Evolutionary conservation across 2,888 invertebrate genomes (phyloP), one percentile per base, ranked within the genome.

Genomic region (Alentia gelatinosa): DNA sequence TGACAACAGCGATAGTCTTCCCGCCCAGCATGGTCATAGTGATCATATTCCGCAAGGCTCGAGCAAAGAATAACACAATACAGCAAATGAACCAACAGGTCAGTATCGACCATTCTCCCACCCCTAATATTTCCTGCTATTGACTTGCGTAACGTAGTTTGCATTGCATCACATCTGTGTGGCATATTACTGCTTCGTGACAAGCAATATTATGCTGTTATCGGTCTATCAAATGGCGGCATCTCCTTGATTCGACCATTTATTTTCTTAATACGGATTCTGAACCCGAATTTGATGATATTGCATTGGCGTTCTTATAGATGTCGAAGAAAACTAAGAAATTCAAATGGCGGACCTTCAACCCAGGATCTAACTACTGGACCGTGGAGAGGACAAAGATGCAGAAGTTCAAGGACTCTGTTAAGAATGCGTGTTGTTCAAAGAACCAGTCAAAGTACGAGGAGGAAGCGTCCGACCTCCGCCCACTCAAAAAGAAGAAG

Each of bases 1-100:
- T 94, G 30, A 95, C 95, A 79, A 96, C 96, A 3, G 90, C 94
- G 90, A 95, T 96, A 84, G 96, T 96, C 30, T 95, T 96, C 92
- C 96, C 96, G 9, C 95, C 95, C 56, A 95, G 94, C 92, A 94
- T 96, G 91, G 91, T 95, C 79, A 93, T 96, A 91, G 94, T 96
- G 37, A 95, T 95, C 35, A 94, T 96, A 88, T 96, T 96, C 94
- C 93, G 95, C 37, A 94, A 95, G 90, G 92, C 90, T 40, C 93
- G 94, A 35, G 94, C 93, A 39, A 95, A 95, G 92, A 94, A 94
- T 91, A 95, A 95, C 92, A 92, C 94, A 0, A 92, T 95, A 7
- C 92, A 94, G 91, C 95, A 95, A 90, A 91, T 90, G 33, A 94
- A 95, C 92, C 95, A 95, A 92, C 89, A 92, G 50, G 90, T 93